A percentile compares a stretch with the other conserved stretches of the same genome.
phyloP scores from a whole-genome alignment of 1,140 invertebrate genomes.

The Eueides isabella region DNA sequence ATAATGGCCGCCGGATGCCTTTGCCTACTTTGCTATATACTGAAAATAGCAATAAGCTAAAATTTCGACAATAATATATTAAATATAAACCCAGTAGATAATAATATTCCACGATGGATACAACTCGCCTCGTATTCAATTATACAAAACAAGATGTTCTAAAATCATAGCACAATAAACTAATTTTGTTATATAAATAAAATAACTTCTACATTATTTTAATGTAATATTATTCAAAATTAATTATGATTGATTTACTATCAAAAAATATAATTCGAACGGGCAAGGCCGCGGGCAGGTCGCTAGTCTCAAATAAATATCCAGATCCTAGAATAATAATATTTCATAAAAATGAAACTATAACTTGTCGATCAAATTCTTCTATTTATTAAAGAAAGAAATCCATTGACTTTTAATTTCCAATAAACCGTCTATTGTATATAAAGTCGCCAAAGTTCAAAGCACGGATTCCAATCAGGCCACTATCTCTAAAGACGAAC shows the following conservation, averaged over 20 bases:
- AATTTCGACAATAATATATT: background rate
- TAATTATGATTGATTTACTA: background rate
- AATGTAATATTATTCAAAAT: background rate
- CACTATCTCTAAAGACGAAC: slow-evolving; percentile 31
- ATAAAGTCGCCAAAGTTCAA: slow-evolving; percentile 25
- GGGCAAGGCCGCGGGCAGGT: no score
- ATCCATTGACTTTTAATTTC: slow-evolving; percentile 32
- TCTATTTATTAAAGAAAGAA: background rate
- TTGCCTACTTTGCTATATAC: background rate
- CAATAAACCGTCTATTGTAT: slow-evolving; percentile 27
- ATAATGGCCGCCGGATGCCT: no score
- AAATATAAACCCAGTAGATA: background rate
- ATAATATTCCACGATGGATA: background rate
- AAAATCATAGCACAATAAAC: slow-evolving; percentile 3
- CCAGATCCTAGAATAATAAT: no score
- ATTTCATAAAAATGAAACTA: no score
- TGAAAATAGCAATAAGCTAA: background rate
- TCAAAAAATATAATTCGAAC: no score
- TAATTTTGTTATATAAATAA: slow-evolving; percentile 6
- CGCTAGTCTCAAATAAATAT: no score
- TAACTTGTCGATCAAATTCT: background rate
- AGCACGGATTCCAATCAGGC: slow-evolving; percentile 40
- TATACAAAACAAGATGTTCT: slow-evolving; percentile 1
- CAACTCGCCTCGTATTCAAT: slow-evolving; percentile 1
- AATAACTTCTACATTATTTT: background rate